Evolutionary conservation across 2,797 vertebrate genomes (phyloP).

Genomic region (Chelon auratus): DNA sequence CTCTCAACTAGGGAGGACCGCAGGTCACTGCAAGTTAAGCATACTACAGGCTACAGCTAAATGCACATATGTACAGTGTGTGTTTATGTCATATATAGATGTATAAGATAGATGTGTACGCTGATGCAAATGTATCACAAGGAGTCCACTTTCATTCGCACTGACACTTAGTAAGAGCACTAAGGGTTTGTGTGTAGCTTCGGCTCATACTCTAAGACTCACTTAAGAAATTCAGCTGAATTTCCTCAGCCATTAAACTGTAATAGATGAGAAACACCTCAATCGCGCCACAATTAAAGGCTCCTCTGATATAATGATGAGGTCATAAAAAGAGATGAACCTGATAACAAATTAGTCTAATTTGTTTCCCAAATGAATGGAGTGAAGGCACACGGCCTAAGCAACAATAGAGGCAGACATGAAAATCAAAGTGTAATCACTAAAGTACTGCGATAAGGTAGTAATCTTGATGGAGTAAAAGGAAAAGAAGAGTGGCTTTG

Average conservation of each 20-base stretch:
- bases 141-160: neutral
- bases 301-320: constrained; percentile 52
- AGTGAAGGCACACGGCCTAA: constrained; percentile 41
- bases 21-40: constrained; percentile 32
- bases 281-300: constrained; percentile 57
- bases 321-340: constrained; percentile 67
- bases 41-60: neutral
- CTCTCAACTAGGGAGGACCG: constrained; percentile 16
- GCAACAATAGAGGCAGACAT: constrained; percentile 46
- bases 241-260: constrained; percentile 47
- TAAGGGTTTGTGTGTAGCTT: neutral
- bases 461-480: constrained; percentile 11
- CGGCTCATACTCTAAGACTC: constrained; percentile 4
- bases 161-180: neutral
- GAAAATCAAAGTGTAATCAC: constrained; percentile 41
- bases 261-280: constrained; percentile 56
- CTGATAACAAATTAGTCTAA: constrained; percentile 56
- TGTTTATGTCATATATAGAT: neutral
- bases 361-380: constrained; percentile 58
- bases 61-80: constrained; percentile 6
- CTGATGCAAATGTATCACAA: neutral
- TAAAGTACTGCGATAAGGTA: constrained; percentile 21
- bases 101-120: neutral
- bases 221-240: constrained; percentile 16
- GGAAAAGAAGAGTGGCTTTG: neutral